Evolutionary conservation across 1,140 invertebrate species (phyloP), one percentile per base, ranked within the genome.

Genomic region (Diorhabda elongata): DNA sequence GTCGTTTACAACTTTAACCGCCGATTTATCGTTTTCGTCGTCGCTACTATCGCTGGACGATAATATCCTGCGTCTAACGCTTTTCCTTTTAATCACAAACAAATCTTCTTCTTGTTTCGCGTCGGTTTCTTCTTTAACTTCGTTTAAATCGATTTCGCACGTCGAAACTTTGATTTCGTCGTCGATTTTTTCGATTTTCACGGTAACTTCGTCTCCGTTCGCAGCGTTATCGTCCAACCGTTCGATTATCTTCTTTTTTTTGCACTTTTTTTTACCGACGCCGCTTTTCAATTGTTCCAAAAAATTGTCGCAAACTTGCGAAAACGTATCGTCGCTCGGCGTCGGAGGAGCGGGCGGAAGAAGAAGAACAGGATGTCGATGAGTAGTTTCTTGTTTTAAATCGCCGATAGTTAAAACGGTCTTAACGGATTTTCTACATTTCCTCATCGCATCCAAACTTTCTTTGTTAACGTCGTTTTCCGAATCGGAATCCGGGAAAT

Each of bases 301-400:
- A 79, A 91, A 90, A 77, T 83, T 88, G 82, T 90, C 88, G 83
- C 89, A 91, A 7, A 88, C 85, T 73, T 81, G 84, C 63, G 84
- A 82, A 61, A 81, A 81, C 3, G 77, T 69, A 63, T 78, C 73
- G 66, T 85, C 84, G 26, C 84, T 78, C 0, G 84, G 81, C 68
- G 82, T 80, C 3, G 80, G 75, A 1, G 82, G 78, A 69, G 83
- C 59, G 61, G 45, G 47, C 0, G 47, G 47, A 26, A 26, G 26
- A 26, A 26, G 26, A 26, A 26, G 26, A 26, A 26, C 1, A 26
- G 26, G 26, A 26, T 1, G 26, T 61, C 2, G 64, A 26, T 42
- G 44, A 47, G 59, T 9, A 47, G 44, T 3, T 7, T 69, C 69
- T n/a, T 58, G 7, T 44, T 73, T 75, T 4, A 67, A 44, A 43